Base-by-base conservation (phyloP, 2,113 vertebrate species). In the Himantopus leucocephalus region DNA sequence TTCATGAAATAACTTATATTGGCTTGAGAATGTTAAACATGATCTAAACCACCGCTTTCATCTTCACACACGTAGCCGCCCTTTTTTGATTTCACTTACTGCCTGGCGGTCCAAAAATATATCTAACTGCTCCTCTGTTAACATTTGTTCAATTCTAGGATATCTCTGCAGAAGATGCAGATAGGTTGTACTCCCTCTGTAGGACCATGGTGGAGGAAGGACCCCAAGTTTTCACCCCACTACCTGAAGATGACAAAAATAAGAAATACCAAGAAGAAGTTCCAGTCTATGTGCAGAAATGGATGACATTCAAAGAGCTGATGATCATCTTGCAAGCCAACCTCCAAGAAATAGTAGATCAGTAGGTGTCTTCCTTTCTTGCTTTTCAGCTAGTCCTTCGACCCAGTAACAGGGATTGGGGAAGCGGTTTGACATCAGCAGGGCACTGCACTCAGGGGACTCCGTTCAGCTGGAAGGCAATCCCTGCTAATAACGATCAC, bases 261-360 rank as follows among this genome's bases (percentile, higher is more conserved):
- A 99, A 97, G 97, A 99, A 97, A 56, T 99, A 99, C 73, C 99
- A 99, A 73, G 99, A 99, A 95, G 99, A 99, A 35, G 99, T 99
- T 75, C 98, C 99, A 0, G 89, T 99, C 74, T 99, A 98, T 3
- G 99, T 99, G 75, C 98, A 98, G 75, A 99, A 99, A 75, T 99
- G 99, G 99, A 98, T 98, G 96, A 98, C 97, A 0, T 99, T 99
- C 97, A 99, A 98, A 95, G 99, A 99, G 96, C 97, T 99, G 62
- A 99, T 99, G 96, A 96, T 99, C 24, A 96, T 99, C 75, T 97
- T 99, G 73, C 98, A 99, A 89, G 99, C 99, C 92, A 99, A 96
- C 94, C 97, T 99, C 70, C 99, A 99, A 59, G 99, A 99, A 86
- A 99, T 99, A 1, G 99, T 99, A 27, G 99, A 99, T 98, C 98